Percentiles rank a stretch among this genome's conserved stretches.
These are phyloP conservation scores for Oreortyx pictus DNA, from an alignment of 2,797 vertebrate species.

Conservation along the genomic window DNA sequence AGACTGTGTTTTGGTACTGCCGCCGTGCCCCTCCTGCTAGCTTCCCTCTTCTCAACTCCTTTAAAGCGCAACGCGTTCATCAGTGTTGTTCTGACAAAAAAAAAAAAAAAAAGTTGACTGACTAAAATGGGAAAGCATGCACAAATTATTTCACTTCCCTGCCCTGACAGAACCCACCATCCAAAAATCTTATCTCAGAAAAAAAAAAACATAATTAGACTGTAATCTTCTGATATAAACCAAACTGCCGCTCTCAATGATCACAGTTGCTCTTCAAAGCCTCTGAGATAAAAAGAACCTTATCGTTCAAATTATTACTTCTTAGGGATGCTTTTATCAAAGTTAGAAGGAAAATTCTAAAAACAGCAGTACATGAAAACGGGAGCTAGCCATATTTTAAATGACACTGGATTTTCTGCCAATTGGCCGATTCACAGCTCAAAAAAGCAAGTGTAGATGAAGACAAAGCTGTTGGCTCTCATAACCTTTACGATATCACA, in stretches of 20 bases:
- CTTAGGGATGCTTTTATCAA: slow-evolving; percentile 76
- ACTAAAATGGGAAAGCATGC: slow-evolving; percentile 4
- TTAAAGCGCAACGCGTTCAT: slow-evolving; percentile 23
- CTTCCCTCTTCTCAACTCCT: slow-evolving; percentile 30
- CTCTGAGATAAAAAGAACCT: slow-evolving; percentile 62
- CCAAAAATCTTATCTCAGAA: slow-evolving; percentile 32
- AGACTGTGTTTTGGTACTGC: slow-evolving; percentile 1
- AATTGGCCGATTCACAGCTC: slow-evolving; percentile 55
- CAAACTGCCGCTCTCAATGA: slow-evolving; percentile 63
- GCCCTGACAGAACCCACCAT: neutral
- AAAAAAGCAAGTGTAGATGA: slow-evolving; percentile 47
- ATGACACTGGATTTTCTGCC: slow-evolving; percentile 60
- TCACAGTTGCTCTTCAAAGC: slow-evolving; percentile 75
- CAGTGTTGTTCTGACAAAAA: slow-evolving; percentile 30
- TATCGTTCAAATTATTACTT: slow-evolving; percentile 72
- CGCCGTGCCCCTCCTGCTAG: slow-evolving; percentile 27
- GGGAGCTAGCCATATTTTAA: slow-evolving; percentile 68
- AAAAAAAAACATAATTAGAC: slow-evolving; percentile 71
- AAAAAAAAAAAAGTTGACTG: slow-evolving; percentile 1
- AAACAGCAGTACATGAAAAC: slow-evolving; percentile 59
- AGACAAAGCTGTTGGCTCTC: slow-evolving; percentile 63
- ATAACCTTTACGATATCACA: slow-evolving; percentile 61
- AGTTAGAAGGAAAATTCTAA: slow-evolving; percentile 68
- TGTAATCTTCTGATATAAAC: slow-evolving; percentile 55
- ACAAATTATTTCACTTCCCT: slow-evolving; percentile 29